These are phyloP conservation scores for Staurois parvus DNA, from an alignment of 2,797 vertebrate species.

Conservation along the genomic window DNA sequence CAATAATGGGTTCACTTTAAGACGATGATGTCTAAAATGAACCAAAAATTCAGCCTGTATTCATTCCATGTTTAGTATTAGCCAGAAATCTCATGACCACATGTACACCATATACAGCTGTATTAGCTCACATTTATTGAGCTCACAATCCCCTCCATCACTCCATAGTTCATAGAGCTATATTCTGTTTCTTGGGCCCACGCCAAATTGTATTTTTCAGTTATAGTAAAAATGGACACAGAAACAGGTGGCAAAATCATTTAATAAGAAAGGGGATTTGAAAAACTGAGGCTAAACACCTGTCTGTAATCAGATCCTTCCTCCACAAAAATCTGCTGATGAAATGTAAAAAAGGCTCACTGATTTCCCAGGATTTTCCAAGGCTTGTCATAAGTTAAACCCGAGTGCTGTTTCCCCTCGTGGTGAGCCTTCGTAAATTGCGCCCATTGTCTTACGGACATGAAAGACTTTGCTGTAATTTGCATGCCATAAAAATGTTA, in stretches of 20 bases:
- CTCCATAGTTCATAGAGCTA: slow-evolving; percentile 7
- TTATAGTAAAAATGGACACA: slow-evolving; percentile 31
- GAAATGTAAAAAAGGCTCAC: slow-evolving; percentile 15
- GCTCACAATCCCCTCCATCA: slow-evolving; percentile 22
- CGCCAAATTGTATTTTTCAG: slow-evolving; percentile 47
- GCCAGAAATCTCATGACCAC: slow-evolving; percentile 7
- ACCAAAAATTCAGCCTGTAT: neutral
- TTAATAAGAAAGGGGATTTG: slow-evolving; percentile 53
- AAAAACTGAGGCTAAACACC: slow-evolving; percentile 51
- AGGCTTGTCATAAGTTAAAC: slow-evolving; percentile 8
- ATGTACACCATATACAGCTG: slow-evolving; percentile 42
- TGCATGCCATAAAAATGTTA: neutral
- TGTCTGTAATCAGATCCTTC: slow-evolving; percentile 60
- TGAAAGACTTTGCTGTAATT: neutral
- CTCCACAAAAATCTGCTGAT: slow-evolving; percentile 53
- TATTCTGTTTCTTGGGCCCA: slow-evolving; percentile 16
- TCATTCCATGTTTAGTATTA: neutral
- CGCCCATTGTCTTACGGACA: neutral
- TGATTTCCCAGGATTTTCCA: slow-evolving; percentile 50
- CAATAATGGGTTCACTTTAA: neutral
- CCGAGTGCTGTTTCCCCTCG: neutral
- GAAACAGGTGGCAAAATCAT: slow-evolving; percentile 57
- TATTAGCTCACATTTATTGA: slow-evolving; percentile 29
- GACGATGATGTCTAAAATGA: neutral
- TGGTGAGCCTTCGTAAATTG: slow-evolving; percentile 3